phyloP scores from a whole-genome alignment of 2,888 invertebrate genomes.

The Venustoraphidia nigricollis region DNA sequence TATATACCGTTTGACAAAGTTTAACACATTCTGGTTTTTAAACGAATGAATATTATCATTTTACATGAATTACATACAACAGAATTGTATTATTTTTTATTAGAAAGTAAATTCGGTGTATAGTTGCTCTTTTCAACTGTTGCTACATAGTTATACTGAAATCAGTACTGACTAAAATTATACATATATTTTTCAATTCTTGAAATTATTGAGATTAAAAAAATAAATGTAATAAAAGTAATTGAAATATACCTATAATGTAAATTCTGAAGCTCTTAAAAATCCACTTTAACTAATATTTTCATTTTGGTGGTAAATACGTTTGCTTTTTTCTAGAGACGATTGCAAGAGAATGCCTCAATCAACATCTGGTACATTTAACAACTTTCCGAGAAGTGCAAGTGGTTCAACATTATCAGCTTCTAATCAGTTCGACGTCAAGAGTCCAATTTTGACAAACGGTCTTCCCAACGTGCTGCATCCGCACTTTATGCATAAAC shows the following conservation, averaged over 20 bases:
- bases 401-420: background rate
- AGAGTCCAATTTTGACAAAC: slow-evolving; percentile 10
- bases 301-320: background rate
- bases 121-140: too few species aligned
- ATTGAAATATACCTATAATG: background rate
- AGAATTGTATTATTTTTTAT: too few species aligned
- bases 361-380: slow-evolving; percentile 30
- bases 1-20: background rate
- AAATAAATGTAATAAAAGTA: background rate
- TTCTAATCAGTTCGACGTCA: background rate
- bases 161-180: background rate
- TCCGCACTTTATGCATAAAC: slow-evolving; percentile 20
- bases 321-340: slow-evolving; percentile 27
- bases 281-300: background rate
- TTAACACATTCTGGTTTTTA: background rate
- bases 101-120: too few species aligned
- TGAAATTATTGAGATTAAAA: background rate
- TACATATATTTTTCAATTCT: background rate
- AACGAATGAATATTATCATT: background rate
- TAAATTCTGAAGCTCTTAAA: background rate
- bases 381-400: slow-evolving; percentile 8
- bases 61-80: background rate
- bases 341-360: slow-evolving; percentile 25
- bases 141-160: too few species aligned
- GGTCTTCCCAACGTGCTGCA: slow-evolving; percentile 11